Evolutionary conservation across 2,888 invertebrate genomes (phyloP).

Genomic region (Thecophora atra): DNA sequence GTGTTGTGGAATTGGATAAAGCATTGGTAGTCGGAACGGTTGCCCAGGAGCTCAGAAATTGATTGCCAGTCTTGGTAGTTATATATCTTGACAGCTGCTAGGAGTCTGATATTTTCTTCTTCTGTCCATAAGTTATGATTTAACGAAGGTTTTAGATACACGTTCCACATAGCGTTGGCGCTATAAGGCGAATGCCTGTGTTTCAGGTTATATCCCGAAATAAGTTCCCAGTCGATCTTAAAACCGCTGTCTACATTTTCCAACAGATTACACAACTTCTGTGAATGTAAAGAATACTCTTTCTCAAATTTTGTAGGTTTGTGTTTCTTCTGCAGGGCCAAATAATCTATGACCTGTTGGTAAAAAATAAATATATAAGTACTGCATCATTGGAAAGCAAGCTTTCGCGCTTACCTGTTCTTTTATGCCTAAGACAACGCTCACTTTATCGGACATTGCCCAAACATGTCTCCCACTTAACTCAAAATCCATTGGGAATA

Average conservation of each 20-base stretch:
- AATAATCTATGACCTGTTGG: constrained; percentile 48
- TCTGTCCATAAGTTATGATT: constrained; percentile 70
- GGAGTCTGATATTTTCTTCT: constrained; percentile 67
- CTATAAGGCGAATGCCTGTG: constrained; percentile 72
- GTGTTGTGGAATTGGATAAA: constrained; percentile 74
- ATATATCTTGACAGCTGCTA: constrained; percentile 62
- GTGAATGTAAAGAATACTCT: constrained; percentile 42
- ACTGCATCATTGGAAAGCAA: not conserved
- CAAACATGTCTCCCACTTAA: constrained; percentile 67
- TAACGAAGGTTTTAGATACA: constrained; percentile 75
- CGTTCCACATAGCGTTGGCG: constrained; percentile 77
- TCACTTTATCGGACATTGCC: constrained; percentile 71
- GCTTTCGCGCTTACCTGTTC: constrained; percentile 62
- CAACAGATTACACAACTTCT: constrained; percentile 44
- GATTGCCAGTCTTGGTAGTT: constrained; percentile 74
- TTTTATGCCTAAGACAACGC: constrained; percentile 68
- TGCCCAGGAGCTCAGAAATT: constrained; percentile 70
- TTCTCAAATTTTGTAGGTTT: constrained; percentile 22
- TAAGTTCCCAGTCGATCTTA: constrained; percentile 61
- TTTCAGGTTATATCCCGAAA: constrained; percentile 61
- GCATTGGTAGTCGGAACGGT: constrained; percentile 74
- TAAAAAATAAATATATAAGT: not conserved
- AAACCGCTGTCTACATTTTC: constrained; percentile 48
- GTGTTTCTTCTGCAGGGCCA: constrained; percentile 27
- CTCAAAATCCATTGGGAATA: constrained; percentile 66